Conservation (phyloP, 2,888 invertebrate species). For the Epistrophella euchroma region DNA sequence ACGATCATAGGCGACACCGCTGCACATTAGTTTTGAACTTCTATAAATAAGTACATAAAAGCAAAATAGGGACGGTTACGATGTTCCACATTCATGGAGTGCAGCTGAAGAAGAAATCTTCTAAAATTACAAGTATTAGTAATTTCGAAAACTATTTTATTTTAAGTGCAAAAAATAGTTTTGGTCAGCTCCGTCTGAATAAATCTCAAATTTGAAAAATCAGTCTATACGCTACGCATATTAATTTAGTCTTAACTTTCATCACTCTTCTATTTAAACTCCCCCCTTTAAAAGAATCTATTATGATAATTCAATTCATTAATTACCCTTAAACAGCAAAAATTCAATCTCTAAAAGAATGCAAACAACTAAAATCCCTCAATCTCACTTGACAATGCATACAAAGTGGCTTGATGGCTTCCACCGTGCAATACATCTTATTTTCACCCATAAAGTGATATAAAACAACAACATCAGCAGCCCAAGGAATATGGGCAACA, state of each 20-base stretch:
- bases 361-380: slow-evolving; percentile 70
- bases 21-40: too few species aligned
- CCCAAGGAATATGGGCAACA: neutral
- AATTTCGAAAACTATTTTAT: too few species aligned
- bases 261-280: neutral
- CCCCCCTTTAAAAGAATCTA: slow-evolving; percentile 42
- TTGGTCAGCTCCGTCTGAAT: too few species aligned
- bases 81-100: too few species aligned
- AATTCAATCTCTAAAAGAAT: slow-evolving; percentile 72
- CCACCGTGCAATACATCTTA: slow-evolving; percentile 59
- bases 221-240: neutral
- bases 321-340: slow-evolving; percentile 73
- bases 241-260: slow-evolving; percentile 7
- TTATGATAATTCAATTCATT: slow-evolving; percentile 75
- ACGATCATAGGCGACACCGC: too few species aligned
- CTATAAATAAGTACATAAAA: too few species aligned
- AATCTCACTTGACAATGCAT: slow-evolving; percentile 52
- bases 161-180: too few species aligned
- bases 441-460: slow-evolving; percentile 5
- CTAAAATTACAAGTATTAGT: too few species aligned
- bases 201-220: neutral
- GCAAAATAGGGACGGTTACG: too few species aligned
- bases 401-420: slow-evolving; percentile 48
- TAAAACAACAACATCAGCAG: slow-evolving; percentile 2
- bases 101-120: too few species aligned